Percentiles rank a stretch among this genome's conserved stretches.
phyloP scores from a whole-genome alignment of 2,888 invertebrate species.

The Drosophila peninsularis region DNA sequence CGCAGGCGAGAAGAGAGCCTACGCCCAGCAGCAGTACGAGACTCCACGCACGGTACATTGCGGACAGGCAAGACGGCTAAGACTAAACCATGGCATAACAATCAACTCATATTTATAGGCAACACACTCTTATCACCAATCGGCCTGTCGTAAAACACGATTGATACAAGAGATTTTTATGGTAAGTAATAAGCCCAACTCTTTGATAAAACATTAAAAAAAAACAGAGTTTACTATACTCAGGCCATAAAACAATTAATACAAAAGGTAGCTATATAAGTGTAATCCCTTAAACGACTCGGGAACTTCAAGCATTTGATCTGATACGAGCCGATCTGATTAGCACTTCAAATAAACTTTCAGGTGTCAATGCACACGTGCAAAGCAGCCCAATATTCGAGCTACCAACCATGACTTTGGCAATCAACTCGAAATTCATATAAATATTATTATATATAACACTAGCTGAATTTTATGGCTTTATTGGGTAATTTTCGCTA shows the following conservation, averaged over 20 bases:
- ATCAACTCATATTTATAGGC: conserved; percentile 48
- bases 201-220: background rate
- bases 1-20: conserved; percentile 33
- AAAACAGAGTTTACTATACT: background rate
- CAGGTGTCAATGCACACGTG: conserved; percentile 26
- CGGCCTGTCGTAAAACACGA: conserved; percentile 14
- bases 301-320: background rate
- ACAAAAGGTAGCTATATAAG: conserved; percentile 4
- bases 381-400: background rate
- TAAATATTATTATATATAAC: conserved; percentile 3
- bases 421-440: conserved; percentile 10
- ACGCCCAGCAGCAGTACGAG: conserved; percentile 30
- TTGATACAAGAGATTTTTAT: conserved; percentile 34
- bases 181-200: background rate
- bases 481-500: conserved; percentile 37
- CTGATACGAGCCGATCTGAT: conserved; percentile 6
- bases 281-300: background rate
- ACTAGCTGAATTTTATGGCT: conserved; percentile 28
- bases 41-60: conserved; percentile 48
- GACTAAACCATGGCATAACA: conserved; percentile 30
- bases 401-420: conserved; percentile 8
- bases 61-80: conserved; percentile 3
- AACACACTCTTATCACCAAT: conserved; percentile 35
- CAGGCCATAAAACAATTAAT: background rate
- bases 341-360: background rate